Evolutionary conservation across 2,113 vertebrate species (phyloP), one percentile per base, ranked within the genome.

Genomic region (Cairina moschata): DNA sequence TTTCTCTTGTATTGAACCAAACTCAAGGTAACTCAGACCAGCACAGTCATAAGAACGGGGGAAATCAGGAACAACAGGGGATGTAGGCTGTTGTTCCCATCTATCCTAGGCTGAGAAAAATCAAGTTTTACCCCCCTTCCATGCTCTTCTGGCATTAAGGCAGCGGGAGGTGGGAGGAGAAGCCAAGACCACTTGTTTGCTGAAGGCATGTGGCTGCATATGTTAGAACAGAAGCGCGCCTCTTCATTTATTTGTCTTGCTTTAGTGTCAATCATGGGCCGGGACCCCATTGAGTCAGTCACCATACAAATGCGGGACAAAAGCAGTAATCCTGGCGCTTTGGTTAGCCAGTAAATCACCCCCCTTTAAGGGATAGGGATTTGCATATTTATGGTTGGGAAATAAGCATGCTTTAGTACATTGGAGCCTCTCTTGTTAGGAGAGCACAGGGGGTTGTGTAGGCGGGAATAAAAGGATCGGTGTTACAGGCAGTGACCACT

Each of bases 371-470:
- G 50, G 62, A 76, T 0, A 2, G 44, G 54, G 83, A 96, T 96
- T 92, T 94, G 83, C 93, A 87, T 94, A 59, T 55, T 93, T 91
- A 86, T 62, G 77, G 69, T 69, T 76, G 77, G 83, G 86, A 87
- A 96, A 84, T 79, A 94, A 81, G 42, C 67, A 38, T 11, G 34
- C 75, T 50, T 75, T 56, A 65, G 54, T 38, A 75, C 34, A 26
- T 2, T 68, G 77, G 86, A 95, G 66, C 52, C 77, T 74, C 88
- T 81, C 66, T 81, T 56, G 28, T 60, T 75, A 65, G 0, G 9
- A 79, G 80, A 11, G 65, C 52, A 17, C 65, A 32, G 56, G 63
- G n/a, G 68, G 55, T 21, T 65, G 58, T 20, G 25, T 31, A 58
- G 62, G 76, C 32, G 58, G 58, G 66, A 89, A 94, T 77, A 94